Evolutionary conservation across 2,888 invertebrate genomes (phyloP).

Genomic region (Mesochorus sp.): DNA sequence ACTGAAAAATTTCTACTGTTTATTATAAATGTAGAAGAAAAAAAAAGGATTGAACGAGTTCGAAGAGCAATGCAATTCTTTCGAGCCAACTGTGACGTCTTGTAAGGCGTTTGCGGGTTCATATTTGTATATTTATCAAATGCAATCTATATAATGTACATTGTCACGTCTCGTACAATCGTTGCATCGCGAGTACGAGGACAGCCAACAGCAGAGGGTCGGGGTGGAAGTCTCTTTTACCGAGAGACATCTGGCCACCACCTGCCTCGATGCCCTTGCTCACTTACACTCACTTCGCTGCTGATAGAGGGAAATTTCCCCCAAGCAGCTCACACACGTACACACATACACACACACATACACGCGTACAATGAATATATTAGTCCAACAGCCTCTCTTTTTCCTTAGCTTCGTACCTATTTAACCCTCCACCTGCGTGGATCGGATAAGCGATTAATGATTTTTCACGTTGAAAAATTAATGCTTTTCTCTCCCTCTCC

Average conservation of each 20-base stretch:
- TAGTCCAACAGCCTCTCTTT: conserved; percentile 26
- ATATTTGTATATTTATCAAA: neutral
- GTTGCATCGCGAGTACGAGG: conserved; percentile 42
- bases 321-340: conserved; percentile 38
- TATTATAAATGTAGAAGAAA: too few relatives aligned
- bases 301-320: conserved; percentile 59
- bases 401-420: neutral
- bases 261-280: conserved; percentile 79
- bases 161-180: conserved; percentile 43
- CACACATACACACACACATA: too few relatives aligned
- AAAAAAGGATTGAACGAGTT: too few relatives aligned
- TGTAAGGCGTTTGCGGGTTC: conserved; percentile 25
- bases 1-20: too few relatives aligned
- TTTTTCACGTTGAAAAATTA: conserved; percentile 5
- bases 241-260: conserved; percentile 81
- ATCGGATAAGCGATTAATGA: conserved; percentile 13
- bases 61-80: conserved; percentile 1
- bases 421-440: conserved; percentile 20
- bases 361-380: conserved; percentile 19
- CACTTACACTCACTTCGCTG: conserved; percentile 65
- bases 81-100: conserved; percentile 5
- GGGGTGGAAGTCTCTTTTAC: conserved; percentile 75
- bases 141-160: conserved; percentile 27
- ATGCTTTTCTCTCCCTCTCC: neutral
- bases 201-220: conserved; percentile 64